phyloP scores from a whole-genome alignment of 1,140 invertebrate species.

The Cyclina sinensis region DNA sequence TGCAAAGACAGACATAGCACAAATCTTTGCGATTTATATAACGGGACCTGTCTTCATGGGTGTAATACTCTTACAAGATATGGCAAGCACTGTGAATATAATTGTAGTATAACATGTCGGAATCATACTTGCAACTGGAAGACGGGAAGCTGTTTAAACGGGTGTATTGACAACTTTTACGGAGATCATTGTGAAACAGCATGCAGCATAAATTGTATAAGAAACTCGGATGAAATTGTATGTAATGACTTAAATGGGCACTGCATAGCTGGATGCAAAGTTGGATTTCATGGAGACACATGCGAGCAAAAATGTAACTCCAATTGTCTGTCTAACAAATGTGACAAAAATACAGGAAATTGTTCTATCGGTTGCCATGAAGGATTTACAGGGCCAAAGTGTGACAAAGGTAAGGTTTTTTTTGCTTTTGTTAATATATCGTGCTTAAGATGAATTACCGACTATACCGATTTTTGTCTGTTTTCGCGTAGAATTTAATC shows the following conservation, averaged over 20 bases:
- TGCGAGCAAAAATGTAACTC: background rate
- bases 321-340: background rate
- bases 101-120: background rate
- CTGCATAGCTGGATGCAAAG: background rate
- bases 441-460: too few species aligned
- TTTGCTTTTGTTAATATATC: too few species aligned
- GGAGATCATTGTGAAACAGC: background rate
- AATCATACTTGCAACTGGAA: background rate
- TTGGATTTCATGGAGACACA: conserved; percentile 4
- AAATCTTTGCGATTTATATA: background rate
- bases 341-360: background rate
- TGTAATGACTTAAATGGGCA: conserved; percentile 17
- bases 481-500: too few species aligned
- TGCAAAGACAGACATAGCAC: background rate
- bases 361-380: background rate
- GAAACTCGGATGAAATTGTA: background rate
- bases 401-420: background rate
- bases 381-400: background rate
- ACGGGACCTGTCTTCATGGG: background rate
- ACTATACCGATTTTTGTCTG: too few species aligned
- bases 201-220: background rate
- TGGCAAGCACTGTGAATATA: background rate
- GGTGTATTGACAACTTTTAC: background rate
- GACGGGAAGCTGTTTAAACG: conserved; percentile 8
- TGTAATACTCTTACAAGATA: background rate